Conservation (phyloP, 2,888 invertebrate genomes). For the Crepidodera aurea region DNA sequence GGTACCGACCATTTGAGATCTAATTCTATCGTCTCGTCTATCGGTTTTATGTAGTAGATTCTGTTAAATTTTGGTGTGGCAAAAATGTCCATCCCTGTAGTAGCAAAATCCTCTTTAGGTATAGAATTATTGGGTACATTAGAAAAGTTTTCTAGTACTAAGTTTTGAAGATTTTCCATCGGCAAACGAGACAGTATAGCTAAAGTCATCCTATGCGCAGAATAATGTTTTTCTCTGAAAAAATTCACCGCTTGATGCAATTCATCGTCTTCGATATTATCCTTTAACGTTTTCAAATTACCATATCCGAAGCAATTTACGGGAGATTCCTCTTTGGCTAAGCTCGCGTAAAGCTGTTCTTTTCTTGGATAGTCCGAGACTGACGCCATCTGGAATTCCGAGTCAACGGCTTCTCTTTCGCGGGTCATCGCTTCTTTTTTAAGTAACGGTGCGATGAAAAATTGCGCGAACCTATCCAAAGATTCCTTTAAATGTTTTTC, state of each 20-base stretch:
- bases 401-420: constrained; percentile 88
- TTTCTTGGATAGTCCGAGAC: constrained; percentile 78
- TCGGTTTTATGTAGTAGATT: constrained; percentile 78
- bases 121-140: constrained; percentile 73
- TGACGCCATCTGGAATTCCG: constrained; percentile 84
- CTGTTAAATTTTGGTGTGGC: constrained; percentile 70
- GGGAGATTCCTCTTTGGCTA: constrained; percentile 76
- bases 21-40: constrained; percentile 64
- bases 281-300: constrained; percentile 75
- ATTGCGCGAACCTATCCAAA: constrained; percentile 87
- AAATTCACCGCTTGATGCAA: constrained; percentile 76
- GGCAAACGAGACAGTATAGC: constrained; percentile 78
- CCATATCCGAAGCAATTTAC: constrained; percentile 84
- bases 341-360: constrained; percentile 76
- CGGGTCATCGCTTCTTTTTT: constrained; percentile 83
- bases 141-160: constrained; percentile 72
- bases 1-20: constrained; percentile 66
- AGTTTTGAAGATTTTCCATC: constrained; percentile 70
- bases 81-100: constrained; percentile 66
- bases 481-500: constrained; percentile 79
- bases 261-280: constrained; percentile 71
- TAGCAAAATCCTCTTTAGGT: constrained; percentile 68
- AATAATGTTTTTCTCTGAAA: constrained; percentile 81
- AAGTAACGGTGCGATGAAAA: constrained; percentile 88
- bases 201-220: constrained; percentile 87